Evolutionary conservation across 2,113 vertebrate genomes (phyloP).

Genomic region (Taurulus bubalis): DNA sequence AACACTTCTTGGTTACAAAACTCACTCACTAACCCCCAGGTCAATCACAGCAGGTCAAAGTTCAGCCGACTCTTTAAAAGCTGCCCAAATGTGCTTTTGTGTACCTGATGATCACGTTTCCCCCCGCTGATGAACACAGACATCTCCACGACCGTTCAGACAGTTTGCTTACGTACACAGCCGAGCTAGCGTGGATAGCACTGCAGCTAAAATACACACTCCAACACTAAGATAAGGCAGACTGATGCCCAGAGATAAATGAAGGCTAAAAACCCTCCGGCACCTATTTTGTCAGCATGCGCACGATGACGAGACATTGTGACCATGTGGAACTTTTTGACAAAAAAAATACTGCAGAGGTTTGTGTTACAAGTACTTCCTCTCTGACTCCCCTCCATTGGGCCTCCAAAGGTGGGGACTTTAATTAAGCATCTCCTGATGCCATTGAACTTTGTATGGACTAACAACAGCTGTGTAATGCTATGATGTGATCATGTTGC

Average conservation of each 20-base stretch:
- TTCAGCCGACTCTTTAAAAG: slow-evolving; percentile 29
- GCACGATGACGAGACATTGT: slow-evolving; percentile 1
- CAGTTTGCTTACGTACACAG: not conserved
- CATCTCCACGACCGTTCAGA: slow-evolving; percentile 20
- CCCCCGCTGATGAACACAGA: slow-evolving; percentile 41
- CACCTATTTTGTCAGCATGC: not conserved
- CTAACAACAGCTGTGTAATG: slow-evolving; percentile 21
- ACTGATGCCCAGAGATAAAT: slow-evolving; percentile 11
- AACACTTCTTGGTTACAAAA: slow-evolving; percentile 49
- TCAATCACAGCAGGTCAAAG: slow-evolving; percentile 57
- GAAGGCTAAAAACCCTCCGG: not conserved
- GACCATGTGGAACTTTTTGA: not conserved
- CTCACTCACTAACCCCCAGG: slow-evolving; percentile 33
- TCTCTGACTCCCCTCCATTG: not conserved
- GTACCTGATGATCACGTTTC: slow-evolving; percentile 30
- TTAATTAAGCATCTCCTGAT: slow-evolving; percentile 34
- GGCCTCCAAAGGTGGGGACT: not conserved
- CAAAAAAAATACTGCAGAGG: not conserved
- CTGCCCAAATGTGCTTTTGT: slow-evolving; percentile 35
- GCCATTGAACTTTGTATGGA: not conserved
- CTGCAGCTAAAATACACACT: slow-evolving; percentile 13
- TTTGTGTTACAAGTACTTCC: not conserved
- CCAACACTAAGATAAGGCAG: slow-evolving; percentile 26
- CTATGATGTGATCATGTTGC: slow-evolving; percentile 5
- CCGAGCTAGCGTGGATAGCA: not conserved